phyloP scores from a whole-genome alignment of 2,888 invertebrate species.

The Gari tellinella region DNA sequence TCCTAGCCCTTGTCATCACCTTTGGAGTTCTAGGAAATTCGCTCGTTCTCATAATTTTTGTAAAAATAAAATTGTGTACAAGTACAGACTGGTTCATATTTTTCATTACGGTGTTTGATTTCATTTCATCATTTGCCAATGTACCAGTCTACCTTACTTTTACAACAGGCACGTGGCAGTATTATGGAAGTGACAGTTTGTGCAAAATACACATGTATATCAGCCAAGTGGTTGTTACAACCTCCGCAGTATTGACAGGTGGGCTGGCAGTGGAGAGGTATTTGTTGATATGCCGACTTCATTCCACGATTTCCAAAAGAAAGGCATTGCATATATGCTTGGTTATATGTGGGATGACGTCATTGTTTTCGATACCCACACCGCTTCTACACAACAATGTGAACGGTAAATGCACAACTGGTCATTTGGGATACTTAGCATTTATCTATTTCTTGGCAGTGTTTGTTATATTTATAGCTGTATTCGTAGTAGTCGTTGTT shows the following conservation, averaged over 20 bases:
- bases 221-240: constrained; percentile 40
- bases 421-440: constrained; percentile 1
- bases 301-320: constrained; percentile 6
- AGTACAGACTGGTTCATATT: constrained; percentile 57
- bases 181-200: constrained; percentile 33
- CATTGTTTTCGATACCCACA: constrained; percentile 37
- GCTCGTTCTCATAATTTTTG: constrained; percentile 40
- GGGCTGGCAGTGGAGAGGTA: constrained; percentile 52
- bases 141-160: constrained; percentile 52
- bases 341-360: constrained; percentile 12
- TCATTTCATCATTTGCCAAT: constrained; percentile 38
- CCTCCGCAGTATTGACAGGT: constrained; percentile 45
- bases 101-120: constrained; percentile 41
- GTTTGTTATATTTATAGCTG: constrained; percentile 18
- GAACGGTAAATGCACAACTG: constrained; percentile 11
- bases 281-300: constrained; percentile 28
- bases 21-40: constrained; percentile 38
- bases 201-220: constrained; percentile 52
- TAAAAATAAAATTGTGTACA: constrained; percentile 18
- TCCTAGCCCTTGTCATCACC: constrained; percentile 25
- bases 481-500: constrained; percentile 21
- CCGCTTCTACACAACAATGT: constrained; percentile 31
- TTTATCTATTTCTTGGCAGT: constrained; percentile 32
- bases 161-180: constrained; percentile 34
- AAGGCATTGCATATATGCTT: constrained; percentile 30